phyloP scores from a whole-genome alignment of 2,888 invertebrate genomes.

The Dorcus parallelipipedus region DNA sequence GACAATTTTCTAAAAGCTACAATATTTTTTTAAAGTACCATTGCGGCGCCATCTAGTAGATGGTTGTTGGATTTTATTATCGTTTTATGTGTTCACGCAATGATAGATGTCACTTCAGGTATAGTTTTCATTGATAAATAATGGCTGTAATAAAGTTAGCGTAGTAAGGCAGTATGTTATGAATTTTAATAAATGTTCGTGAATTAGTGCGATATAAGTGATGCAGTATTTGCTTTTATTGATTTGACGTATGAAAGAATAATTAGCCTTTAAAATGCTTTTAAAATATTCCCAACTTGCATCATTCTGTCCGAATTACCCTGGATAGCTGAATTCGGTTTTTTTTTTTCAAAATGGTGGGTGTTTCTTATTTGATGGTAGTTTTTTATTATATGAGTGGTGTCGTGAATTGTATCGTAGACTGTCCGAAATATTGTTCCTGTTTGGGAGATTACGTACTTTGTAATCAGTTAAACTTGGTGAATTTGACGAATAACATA shows the following conservation, averaged over 20 bases:
- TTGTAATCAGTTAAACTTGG: slow-evolving; percentile 70
- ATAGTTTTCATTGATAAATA: not conserved
- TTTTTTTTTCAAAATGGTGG: slow-evolving; percentile 50
- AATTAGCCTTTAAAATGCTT: slow-evolving; percentile 19
- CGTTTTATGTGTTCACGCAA: not conserved
- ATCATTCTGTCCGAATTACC: slow-evolving; percentile 36
- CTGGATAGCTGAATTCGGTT: slow-evolving; percentile 38
- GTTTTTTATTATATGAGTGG: slow-evolving; percentile 33
- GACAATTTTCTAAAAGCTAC: too few relatives aligned
- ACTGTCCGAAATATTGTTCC: slow-evolving; percentile 67
- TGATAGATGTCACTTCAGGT: slow-evolving; percentile 3
- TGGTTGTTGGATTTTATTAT: not conserved
- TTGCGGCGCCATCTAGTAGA: not conserved
- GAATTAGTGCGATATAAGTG: slow-evolving; percentile 13
- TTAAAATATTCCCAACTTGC: slow-evolving; percentile 22
- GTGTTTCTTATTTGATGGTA: slow-evolving; percentile 43
- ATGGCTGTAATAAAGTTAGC: slow-evolving; percentile 11
- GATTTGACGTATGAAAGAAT: slow-evolving; percentile 4
- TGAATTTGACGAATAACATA: slow-evolving; percentile 65
- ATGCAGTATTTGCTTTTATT: slow-evolving; percentile 4
- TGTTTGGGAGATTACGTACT: slow-evolving; percentile 73
- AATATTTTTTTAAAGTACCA: not conserved
- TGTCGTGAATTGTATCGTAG: slow-evolving; percentile 37
- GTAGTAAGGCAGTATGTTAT: slow-evolving; percentile 24
- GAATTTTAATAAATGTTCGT: slow-evolving; percentile 14